Evolutionary conservation across 1,140 invertebrate species (phyloP), one percentile per base, ranked within the genome.

Genomic region (Eciton burchellii): DNA sequence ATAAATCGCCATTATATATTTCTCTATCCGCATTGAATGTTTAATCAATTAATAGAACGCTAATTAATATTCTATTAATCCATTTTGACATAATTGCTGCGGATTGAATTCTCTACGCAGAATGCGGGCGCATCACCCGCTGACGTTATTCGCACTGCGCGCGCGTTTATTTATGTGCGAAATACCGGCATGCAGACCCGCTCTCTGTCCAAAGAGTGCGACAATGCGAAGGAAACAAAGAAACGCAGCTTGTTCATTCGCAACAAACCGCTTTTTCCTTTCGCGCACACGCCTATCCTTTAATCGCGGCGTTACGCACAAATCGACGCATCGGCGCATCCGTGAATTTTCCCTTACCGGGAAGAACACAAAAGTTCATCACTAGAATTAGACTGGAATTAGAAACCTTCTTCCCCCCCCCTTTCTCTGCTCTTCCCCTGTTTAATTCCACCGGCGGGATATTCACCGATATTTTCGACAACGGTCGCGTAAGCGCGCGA

Each of bases 1-100:
- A 68, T 87, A 79, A 86, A 87, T 87, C 81, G 79, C 56, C 24
- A 79, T 56, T 84, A 87, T 87, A 84, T 45, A 87, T 77, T 71
- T 86, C 86, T 63, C 86, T 63, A 82, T 74, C 72, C 76, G 29
- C 73, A 66, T 88, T 87, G 76, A 87, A 87, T 87, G 82, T 84
- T 82, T 87, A 87, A 62, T 84, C 82, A 73, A 88, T 87, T 84
- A 81, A 87, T 84, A 88, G 71, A 87, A 86, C 41, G 76, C 71
- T 84, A 88, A 88, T 88, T 88, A 88, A 87, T 88, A 87, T 84
- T 87, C 85, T 87, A 88, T 88, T 84, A 84, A 84, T 88, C 74
- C 82, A 87, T 84, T 86, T 86, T 77, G 73, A 63, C 54, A 83
- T 86, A 87, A 87, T 87, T 86, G 84, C 66, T 76, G 82, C 54